These are phyloP conservation scores for Chydorus sphaericus DNA, from an alignment of 2,888 invertebrate species.

Conservation along the genomic window DNA sequence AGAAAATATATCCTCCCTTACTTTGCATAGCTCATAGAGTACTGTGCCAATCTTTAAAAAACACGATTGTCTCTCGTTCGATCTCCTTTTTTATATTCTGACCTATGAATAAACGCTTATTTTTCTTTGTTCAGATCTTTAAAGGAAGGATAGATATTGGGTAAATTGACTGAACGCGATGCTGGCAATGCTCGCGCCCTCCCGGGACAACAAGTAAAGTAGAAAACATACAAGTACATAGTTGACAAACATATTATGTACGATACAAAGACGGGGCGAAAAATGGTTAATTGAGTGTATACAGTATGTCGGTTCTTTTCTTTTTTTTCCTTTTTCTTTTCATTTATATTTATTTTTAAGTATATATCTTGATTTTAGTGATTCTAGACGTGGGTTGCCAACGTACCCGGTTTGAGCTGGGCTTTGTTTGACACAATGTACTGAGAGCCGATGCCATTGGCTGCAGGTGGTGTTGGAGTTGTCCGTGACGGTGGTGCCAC, in stretches of 20 bases:
- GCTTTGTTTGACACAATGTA: conserved; percentile 39
- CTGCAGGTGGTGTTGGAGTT: conserved; percentile 33
- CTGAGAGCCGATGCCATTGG: conserved; percentile 39
- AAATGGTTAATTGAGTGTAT: not conserved
- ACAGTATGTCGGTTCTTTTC: not conserved
- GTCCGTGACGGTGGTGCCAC: not conserved
- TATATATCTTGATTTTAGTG: not conserved
- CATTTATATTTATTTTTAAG: not conserved
- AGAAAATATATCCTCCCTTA: not conserved
- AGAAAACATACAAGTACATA: too few species aligned
- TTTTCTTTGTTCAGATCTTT: too few species aligned
- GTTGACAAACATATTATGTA: not conserved
- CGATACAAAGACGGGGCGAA: not conserved
- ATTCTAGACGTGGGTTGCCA: conserved; percentile 49
- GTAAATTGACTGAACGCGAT: too few species aligned
- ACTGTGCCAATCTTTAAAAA: not conserved
- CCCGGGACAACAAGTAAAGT: too few species aligned
- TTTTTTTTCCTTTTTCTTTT: not conserved
- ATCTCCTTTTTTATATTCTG: too few species aligned
- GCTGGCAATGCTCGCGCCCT: too few species aligned
- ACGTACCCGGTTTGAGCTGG: conserved; percentile 43
- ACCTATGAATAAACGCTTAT: too few species aligned
- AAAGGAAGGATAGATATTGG: too few species aligned
- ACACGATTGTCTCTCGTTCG: not conserved
- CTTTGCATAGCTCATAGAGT: conserved; percentile 4